These are phyloP conservation scores for Pycnomerus fuliginosus DNA, from an alignment of 2,888 invertebrate species.

Conservation along the genomic window DNA sequence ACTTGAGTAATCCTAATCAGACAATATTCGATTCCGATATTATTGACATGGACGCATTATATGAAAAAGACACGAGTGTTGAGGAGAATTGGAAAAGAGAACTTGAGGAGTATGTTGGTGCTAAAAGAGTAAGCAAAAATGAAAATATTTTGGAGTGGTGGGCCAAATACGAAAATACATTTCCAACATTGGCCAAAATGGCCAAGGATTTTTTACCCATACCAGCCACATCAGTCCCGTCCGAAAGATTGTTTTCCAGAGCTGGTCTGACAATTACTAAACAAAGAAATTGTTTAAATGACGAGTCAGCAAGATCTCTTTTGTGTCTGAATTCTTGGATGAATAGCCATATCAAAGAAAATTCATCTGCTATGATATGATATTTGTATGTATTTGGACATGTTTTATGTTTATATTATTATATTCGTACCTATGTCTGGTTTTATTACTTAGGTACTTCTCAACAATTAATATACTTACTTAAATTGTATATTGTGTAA, in stretches of 20 bases:
- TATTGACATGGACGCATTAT: constrained; percentile 18
- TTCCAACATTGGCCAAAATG: constrained; percentile 23
- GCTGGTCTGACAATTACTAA: constrained; percentile 24
- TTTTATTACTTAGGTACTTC: too few species aligned
- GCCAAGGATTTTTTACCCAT: constrained; percentile 22
- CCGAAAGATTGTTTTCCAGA: constrained; percentile 25
- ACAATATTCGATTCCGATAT: constrained; percentile 18
- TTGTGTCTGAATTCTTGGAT: constrained; percentile 18
- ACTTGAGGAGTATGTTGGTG: constrained; percentile 24
- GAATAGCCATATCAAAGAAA: too few species aligned
- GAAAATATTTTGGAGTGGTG: constrained; percentile 26
- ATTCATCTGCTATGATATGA: too few species aligned
- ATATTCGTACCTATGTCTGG: too few species aligned
- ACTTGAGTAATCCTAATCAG: too few species aligned
- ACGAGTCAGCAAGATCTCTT: constrained; percentile 8
- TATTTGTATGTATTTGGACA: too few species aligned
- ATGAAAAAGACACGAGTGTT: neutral
- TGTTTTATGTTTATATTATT: too few species aligned
- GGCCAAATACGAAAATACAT: constrained; percentile 19
- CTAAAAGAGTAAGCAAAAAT: constrained; percentile 20
- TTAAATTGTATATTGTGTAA: too few species aligned
- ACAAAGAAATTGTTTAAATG: constrained; percentile 7
- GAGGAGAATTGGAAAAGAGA: too few species aligned
- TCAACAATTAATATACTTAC: too few species aligned
- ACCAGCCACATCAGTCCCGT: constrained; percentile 21